Evolutionary conservation across 2,797 vertebrate genomes (phyloP).

Genomic region (Heliangelus exortis): DNA sequence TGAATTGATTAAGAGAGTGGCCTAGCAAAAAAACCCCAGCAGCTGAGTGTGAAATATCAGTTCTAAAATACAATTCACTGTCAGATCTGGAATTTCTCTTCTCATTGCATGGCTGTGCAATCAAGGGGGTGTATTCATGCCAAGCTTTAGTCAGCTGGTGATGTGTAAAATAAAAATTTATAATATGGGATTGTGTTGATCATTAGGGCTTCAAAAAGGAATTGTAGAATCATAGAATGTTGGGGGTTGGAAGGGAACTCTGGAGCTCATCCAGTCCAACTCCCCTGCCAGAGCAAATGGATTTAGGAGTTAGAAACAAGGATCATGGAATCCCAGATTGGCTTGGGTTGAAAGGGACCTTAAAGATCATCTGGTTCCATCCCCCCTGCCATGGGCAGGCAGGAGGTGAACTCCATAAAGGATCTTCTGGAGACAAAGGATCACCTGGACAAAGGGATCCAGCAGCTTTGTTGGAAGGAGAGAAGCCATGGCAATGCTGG

Average conservation of each 20-base stretch:
- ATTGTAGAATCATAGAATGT: too few relatives aligned
- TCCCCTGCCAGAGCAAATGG: accelerated
- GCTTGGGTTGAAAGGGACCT: too few relatives aligned
- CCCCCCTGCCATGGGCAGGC: too few relatives aligned
- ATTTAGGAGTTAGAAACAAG: too few relatives aligned
- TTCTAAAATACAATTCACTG: neutral
- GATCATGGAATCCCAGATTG: too few relatives aligned
- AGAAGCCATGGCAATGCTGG: too few relatives aligned
- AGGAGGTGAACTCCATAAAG: too few relatives aligned
- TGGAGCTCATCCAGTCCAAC: accelerated
- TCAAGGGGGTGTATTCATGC: neutral
- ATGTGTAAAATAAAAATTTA: neutral
- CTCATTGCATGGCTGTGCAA: neutral
- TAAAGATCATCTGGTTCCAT: too few relatives aligned
- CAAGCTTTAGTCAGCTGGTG: neutral
- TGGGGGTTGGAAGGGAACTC: too few relatives aligned
- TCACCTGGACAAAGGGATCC: too few relatives aligned
- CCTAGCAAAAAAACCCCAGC: neutral
- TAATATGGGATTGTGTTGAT: neutral
- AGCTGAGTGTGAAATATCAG: neutral
- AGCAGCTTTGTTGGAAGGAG: too few relatives aligned
- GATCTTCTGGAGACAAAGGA: too few relatives aligned
- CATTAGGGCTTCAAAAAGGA: neutral
- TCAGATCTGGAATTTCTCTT: neutral
- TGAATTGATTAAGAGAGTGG: neutral